phyloP scores from a whole-genome alignment of 2,888 invertebrate genomes.

The Eremobia ochroleuca region DNA sequence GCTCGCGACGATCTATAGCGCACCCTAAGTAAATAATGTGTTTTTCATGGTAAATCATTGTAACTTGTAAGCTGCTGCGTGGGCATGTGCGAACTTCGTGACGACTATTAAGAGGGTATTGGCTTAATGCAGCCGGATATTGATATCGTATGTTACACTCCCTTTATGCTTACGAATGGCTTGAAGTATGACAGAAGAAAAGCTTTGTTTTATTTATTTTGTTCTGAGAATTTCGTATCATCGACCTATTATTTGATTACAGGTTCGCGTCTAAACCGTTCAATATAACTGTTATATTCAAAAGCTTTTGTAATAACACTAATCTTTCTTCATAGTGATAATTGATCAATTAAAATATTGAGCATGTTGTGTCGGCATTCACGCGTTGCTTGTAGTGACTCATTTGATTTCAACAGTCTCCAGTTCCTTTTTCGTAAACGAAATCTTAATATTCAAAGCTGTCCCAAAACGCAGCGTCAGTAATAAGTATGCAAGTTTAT shows the following conservation, averaged over 20 bases:
- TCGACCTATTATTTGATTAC: constrained; percentile 16
- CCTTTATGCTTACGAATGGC: constrained; percentile 7
- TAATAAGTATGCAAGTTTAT: constrained; percentile 68
- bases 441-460: constrained; percentile 55
- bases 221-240: not conserved
- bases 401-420: constrained; percentile 41
- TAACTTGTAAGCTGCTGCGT: constrained; percentile 36
- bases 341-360: constrained; percentile 55
- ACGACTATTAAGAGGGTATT: constrained; percentile 56
- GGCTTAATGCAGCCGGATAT: constrained; percentile 54
- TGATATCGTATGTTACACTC: constrained; percentile 19
- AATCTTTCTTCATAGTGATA: constrained; percentile 28
- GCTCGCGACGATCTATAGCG: constrained; percentile 64
- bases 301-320: constrained; percentile 28
- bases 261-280: constrained; percentile 10
- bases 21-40: constrained; percentile 63
- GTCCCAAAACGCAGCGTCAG: constrained; percentile 55
- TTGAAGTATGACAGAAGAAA: not conserved
- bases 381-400: constrained; percentile 36
- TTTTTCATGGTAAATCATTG: constrained; percentile 66
- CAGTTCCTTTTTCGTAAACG: constrained; percentile 41
- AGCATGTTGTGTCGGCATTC: constrained; percentile 10
- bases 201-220: constrained; percentile 2
- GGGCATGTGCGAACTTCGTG: constrained; percentile 55
- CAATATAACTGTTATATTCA: constrained; percentile 24